phyloP scores from a whole-genome alignment of 2,113 vertebrate species.

The Argyrosomus japonicus region DNA sequence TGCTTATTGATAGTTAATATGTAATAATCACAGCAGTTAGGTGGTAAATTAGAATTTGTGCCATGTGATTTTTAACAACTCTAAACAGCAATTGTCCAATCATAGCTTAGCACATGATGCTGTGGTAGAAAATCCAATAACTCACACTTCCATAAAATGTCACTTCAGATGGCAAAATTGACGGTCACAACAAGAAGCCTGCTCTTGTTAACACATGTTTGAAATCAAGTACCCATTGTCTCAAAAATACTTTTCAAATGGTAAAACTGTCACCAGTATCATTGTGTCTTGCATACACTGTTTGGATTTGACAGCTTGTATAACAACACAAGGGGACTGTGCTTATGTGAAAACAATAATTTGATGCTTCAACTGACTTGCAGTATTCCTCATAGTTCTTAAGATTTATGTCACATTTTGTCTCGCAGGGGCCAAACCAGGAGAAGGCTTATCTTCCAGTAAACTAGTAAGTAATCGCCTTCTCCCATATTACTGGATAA shows the following conservation, averaged over 20 bases:
- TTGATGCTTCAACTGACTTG: background rate
- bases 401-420: constrained; percentile 31
- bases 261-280: background rate
- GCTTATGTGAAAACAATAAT: background rate
- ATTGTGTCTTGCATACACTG: background rate
- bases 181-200: too few relatives aligned
- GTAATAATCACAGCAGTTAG: background rate
- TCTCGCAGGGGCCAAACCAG: constrained; percentile 84
- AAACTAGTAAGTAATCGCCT: constrained; percentile 88
- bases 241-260: background rate
- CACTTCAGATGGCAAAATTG: too few relatives aligned
- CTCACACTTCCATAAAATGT: too few relatives aligned
- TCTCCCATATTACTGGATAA: background rate
- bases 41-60: background rate
- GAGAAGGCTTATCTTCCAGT: constrained; percentile 86
- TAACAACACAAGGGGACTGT: background rate
- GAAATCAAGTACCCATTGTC: too few relatives aligned
- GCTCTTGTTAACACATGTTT: too few relatives aligned
- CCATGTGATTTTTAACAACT: background rate
- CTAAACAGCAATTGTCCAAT: background rate
- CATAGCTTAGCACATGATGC: background rate
- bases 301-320: background rate
- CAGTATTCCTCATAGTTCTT: constrained; percentile 25
- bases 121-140: background rate
- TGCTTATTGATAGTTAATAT: background rate